Evolutionary conservation across 2,113 vertebrate species (phyloP), one percentile per base, ranked within the genome.

Genomic region (Corvus cornix): DNA sequence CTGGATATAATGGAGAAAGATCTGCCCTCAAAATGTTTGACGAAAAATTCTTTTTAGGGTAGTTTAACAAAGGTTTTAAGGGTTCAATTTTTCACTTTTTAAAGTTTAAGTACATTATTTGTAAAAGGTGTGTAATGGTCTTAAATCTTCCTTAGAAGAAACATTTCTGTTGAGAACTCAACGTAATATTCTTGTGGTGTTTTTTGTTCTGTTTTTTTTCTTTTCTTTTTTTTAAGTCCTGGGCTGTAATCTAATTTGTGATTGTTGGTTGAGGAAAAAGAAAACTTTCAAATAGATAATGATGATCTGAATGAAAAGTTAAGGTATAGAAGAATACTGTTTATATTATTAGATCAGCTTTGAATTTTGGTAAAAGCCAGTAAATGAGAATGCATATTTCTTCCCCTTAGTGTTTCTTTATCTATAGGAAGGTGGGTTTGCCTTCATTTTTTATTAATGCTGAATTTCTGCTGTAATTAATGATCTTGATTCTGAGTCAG

Each of bases 291-390:
- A 95, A 86, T 52, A 95, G 49, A 67, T 95, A 95, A 94, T 46
- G 77, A 95, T 89, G 43, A 63, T 92, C 43, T 79, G 85, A 94
- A 67, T 44, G 90, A 96, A 97, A 97, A 86, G 80, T 97, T 93
- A 92, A 95, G 28, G 53, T 93, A 27, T 84, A 46, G 75, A 72
- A 90, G 84, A 84, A 62, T 55, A n/a, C 15, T 59, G 18, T 69
- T 95, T n/a, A 59, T 64, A 35, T 66, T 77, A 43, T 72, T 89
- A 95, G 48, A 58, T 87, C 44, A 91, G 31, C 53, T 94, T 96
- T 93, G 80, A 83, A 88, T 88, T 81, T 93, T 87, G 35, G 33
- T 92, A 87, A 88, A 93, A 69, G 16, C 49, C 14, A 55, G 70
- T 72, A 85, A 87, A 44, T 60, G 22, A 39, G 35, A 87, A 92